Conservation (phyloP, 1,140 invertebrate species). For the Gonatopus flavifemur region DNA sequence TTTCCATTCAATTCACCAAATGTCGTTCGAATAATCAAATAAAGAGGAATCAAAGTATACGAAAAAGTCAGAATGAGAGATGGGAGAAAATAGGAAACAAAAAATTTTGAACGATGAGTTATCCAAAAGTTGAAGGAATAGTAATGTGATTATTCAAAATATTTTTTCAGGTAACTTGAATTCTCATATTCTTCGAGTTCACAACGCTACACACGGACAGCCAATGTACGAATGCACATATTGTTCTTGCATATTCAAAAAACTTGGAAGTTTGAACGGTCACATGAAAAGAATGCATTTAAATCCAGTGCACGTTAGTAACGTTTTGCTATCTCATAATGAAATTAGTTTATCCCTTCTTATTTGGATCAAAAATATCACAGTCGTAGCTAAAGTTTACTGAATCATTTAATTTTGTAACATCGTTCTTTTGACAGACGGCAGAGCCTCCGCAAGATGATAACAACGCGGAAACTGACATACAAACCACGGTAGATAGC, state of each 20-base stretch:
- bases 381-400: too few relatives aligned
- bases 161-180: conserved; percentile 65
- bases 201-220: conserved; percentile 61
- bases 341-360: neutral
- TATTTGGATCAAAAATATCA: too few relatives aligned
- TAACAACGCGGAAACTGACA: conserved; percentile 37
- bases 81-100: too few relatives aligned
- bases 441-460: conserved; percentile 17
- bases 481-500: conserved; percentile 34
- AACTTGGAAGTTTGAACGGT: conserved; percentile 70
- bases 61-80: too few relatives aligned
- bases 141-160: too few relatives aligned
- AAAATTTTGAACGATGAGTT: too few relatives aligned
- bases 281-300: conserved; percentile 67
- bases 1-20: neutral
- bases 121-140: too few relatives aligned
- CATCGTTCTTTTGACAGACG: conserved; percentile 7
- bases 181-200: conserved; percentile 70
- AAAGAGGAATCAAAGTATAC: neutral
- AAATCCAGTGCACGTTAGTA: conserved; percentile 20
- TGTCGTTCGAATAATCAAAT: too few relatives aligned
- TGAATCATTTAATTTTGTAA: neutral
- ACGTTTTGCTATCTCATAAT: neutral
- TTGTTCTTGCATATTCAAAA: conserved; percentile 72
- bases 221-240: conserved; percentile 66